Conservation (phyloP, 2,113 vertebrate genomes). For the Hemichromis elongatus region DNA sequence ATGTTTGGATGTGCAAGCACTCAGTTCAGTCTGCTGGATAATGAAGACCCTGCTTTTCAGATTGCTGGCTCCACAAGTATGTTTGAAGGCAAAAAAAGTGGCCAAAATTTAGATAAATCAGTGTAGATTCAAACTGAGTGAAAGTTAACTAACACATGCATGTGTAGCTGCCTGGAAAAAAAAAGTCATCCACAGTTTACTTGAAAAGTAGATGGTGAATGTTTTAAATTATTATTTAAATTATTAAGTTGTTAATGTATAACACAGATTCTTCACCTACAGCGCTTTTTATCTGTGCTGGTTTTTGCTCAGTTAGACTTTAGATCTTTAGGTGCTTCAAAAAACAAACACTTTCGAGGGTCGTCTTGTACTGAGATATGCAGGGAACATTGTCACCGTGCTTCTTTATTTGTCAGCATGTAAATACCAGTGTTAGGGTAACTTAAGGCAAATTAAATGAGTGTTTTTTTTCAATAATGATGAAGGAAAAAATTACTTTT, state of each 20-base stretch:
- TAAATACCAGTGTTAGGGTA: not conserved
- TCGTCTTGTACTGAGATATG: not conserved
- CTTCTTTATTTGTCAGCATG: not conserved
- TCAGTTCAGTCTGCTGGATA: constrained; percentile 96
- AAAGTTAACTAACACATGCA: not conserved
- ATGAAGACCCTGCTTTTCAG: constrained; percentile 88
- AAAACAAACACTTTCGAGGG: not conserved
- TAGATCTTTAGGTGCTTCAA: not conserved
- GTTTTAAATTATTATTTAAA: too few relatives aligned
- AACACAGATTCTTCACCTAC: not conserved
- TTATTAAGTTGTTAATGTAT: not conserved
- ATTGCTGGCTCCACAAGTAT: constrained; percentile 87
- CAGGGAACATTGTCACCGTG: not conserved
- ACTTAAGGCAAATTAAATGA: not conserved
- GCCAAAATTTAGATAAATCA: not conserved
- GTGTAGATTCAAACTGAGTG: not conserved
- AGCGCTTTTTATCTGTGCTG: not conserved
- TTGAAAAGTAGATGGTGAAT: not conserved
- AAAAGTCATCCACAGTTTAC: not conserved
- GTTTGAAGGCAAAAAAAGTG: not conserved
- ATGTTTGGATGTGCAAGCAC: constrained; percentile 98
- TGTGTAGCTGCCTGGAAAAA: not conserved
- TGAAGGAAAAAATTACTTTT: not conserved
- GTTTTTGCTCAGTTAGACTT: not conserved
- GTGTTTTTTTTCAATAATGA: not conserved